Evolutionary conservation across 2,113 vertebrate genomes (phyloP), one percentile per base, ranked within the genome.

Genomic region (Megaptera novaeangliae): DNA sequence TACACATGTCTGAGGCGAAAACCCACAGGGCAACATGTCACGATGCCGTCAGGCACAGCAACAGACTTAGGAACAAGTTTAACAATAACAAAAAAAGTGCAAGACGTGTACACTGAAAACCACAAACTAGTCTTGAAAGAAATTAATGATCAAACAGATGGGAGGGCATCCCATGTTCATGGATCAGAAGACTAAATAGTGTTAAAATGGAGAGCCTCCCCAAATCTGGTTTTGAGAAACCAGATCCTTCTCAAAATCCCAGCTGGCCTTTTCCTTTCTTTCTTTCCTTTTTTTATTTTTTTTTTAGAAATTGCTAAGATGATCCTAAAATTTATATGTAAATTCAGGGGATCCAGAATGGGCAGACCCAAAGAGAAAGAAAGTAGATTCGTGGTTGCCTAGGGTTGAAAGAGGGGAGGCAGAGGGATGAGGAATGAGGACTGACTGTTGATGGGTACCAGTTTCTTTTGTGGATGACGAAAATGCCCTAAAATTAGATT

Each of bases 1-100:
- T 95, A 49, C 95, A 98, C 49, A 97, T n/a, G 71, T 98, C 94
- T 98, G 5, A 34, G 57, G 95, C 52, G 96, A 84, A 68, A 3
- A 41, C 49, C 71, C 1, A 82, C 21, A 0, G 18, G 1, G 6
- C 59, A 4, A 1, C 0, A 0, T 0, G 23, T 49, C 34, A 20
- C 0, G 2, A 5, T 11, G 0, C 8, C 21, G 0, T 11, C 39
- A 11, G 3, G 41, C 20, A 29, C 11, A 7, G 25, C 2, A 0
- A n/a, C 29, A 44, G 20, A 20, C 69, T 31, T 4, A n/a, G 27
- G 31, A 8, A 31, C 0, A 6, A 1, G 25, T 10, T 31, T 7
- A 44, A 39, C 41, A 18, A 31, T 4, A 36, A 34, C 31, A 18
- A 23, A 13, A 23, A 6, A 6, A 23, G 34, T 2, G 2, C 41